Base-by-base conservation (phyloP, 2,797 vertebrate species). In the Mus spretus region DNA sequence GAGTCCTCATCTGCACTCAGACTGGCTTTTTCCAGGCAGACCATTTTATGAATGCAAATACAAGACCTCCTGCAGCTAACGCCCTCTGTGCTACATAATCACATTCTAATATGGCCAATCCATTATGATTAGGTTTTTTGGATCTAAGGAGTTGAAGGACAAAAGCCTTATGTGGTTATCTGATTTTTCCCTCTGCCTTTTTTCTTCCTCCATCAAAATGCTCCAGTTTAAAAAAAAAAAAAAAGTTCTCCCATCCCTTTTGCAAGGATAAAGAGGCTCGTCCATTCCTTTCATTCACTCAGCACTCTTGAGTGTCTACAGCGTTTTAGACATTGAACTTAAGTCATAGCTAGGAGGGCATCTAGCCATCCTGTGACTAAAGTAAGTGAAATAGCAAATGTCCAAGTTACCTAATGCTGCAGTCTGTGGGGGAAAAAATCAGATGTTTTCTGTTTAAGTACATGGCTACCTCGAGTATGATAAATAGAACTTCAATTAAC, bases 21-120 rank as follows among this genome's bases (percentile, higher is more conserved):
- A 67, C 26, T 0, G 77, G 80, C 72, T 94, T 97, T 77, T 96
- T 86, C 86, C 91, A 94, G 65, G 61, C 80, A 84, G 97, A 96
- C 87, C 96, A 94, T 93, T 94, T 85, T 93, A 70, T n/a, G 55
- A 96, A 96, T 7, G 24, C 91, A 98, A 98, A 91, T 94, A 88
- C 65, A 91, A 91, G 97, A 70, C 90, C 85, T 78, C 95, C 96
- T 78, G 67, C 92, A 22, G 96, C 31, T 37, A 80, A 53, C 77
- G 81, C 90, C 74, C 90, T 96, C 84, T 72, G 74, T 37, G 74
- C 88, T 90, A 34, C 75, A 89, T 86, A 28, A 47, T 91, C 92
- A 50, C 92, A 83, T 67, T 96, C 94, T 95, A 80, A 95, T 92
- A 93, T n/a, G 95, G 95, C 59, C 97, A 96, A 78, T 97, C 94